phyloP scores from a whole-genome alignment of 2,113 vertebrate species.

The Poicephalus meyeri region DNA sequence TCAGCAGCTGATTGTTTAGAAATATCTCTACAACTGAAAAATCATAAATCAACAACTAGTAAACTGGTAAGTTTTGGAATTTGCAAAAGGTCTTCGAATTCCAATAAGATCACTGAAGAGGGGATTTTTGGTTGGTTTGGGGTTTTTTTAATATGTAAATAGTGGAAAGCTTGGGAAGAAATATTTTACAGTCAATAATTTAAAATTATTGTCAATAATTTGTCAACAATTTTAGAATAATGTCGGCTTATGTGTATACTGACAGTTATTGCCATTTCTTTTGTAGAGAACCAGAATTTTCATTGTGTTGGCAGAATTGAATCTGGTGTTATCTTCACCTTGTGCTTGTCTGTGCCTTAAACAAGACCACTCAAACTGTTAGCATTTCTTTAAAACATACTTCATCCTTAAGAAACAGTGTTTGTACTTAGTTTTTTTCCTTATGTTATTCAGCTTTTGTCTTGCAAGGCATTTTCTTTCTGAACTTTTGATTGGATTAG shows the following conservation, averaged over 20 bases:
- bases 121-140: neutral
- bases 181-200: neutral
- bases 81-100: neutral
- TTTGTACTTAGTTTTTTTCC: neutral
- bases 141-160: neutral
- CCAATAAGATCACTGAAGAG: neutral
- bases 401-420: neutral
- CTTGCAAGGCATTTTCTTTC: neutral
- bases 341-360: neutral
- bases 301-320: neutral
- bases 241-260: neutral
- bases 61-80: neutral
- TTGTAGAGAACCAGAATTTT: neutral
- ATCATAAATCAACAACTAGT: neutral
- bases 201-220: neutral
- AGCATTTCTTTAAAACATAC: neutral
- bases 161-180: neutral
- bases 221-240: neutral
- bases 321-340: neutral
- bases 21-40: neutral
- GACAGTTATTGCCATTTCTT: neutral
- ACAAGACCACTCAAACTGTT: neutral
- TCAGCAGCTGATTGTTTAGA: neutral
- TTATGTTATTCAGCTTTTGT: neutral
- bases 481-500: neutral